phyloP scores from a whole-genome alignment of 2,888 invertebrate species.

The Mycogona germanica region DNA sequence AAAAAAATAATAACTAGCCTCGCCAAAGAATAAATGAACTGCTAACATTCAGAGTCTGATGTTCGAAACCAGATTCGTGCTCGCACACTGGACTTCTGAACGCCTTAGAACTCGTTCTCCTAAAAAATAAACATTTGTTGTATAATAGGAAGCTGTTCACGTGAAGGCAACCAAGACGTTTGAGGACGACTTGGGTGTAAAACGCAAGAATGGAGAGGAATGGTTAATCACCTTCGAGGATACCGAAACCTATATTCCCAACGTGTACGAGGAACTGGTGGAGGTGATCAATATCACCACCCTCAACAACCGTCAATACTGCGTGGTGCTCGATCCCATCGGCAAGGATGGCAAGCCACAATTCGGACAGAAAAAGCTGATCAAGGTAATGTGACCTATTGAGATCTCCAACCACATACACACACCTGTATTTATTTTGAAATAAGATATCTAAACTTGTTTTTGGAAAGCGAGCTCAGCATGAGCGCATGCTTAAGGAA shows the following conservation, averaged over 20 bases:
- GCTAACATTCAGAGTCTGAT: not conserved
- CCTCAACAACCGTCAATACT: conserved; percentile 39
- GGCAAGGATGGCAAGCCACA: conserved; percentile 33
- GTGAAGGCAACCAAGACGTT: conserved; percentile 36
- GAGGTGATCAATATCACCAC: conserved; percentile 37
- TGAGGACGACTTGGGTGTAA: conserved; percentile 35
- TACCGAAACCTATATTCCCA: conserved; percentile 41
- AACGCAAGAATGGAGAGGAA: conserved; percentile 40
- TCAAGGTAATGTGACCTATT: conserved; percentile 32
- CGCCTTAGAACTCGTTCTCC: too few species aligned
- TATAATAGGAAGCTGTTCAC: conserved; percentile 39
- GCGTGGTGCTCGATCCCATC: conserved; percentile 38
- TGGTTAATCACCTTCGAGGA: conserved; percentile 39
- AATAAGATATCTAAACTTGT: too few species aligned
- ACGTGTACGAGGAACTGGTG: conserved; percentile 39
- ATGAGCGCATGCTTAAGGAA: too few species aligned
- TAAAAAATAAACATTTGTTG: conserved; percentile 18
- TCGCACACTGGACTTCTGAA: conserved; percentile 10
- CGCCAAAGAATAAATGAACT: too few species aligned
- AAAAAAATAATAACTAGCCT: too few species aligned
- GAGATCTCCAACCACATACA: not conserved
- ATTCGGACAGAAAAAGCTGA: conserved; percentile 37
- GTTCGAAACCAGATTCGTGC: not conserved
- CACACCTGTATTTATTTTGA: not conserved
- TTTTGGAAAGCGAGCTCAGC: too few species aligned